Evolutionary conservation across 2,113 vertebrate species (phyloP).

Genomic region (Ciconia stormi): DNA sequence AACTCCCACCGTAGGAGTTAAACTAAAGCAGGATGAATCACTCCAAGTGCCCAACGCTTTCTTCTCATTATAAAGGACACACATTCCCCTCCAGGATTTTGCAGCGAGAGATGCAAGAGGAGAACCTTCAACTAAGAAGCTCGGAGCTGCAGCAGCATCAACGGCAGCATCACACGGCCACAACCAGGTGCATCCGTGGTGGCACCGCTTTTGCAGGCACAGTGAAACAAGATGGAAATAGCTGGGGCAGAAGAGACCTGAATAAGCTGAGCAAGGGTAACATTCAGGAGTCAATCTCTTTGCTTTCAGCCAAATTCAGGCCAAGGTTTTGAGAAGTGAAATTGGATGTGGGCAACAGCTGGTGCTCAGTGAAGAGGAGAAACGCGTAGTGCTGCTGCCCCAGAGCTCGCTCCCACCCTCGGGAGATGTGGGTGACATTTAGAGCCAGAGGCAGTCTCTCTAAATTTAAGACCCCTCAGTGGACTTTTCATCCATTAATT

Average conservation of each 20-base stretch:
- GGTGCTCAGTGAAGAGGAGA: neutral
- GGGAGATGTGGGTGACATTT: neutral
- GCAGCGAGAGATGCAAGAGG: neutral
- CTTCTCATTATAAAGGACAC: neutral
- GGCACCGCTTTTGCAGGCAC: rapidly evolving
- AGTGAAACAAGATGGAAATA: neutral
- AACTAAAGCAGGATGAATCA: neutral
- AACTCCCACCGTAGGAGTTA: neutral
- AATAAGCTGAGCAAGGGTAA: neutral
- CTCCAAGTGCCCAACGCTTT: neutral
- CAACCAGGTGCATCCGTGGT: neutral
- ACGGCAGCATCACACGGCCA: rapidly evolving
- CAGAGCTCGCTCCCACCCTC: neutral
- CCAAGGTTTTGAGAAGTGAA: neutral
- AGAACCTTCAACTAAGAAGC: neutral
- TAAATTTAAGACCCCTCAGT: neutral
- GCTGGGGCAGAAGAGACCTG: neutral
- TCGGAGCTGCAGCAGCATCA: neutral
- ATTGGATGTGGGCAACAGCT: neutral
- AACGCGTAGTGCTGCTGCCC: neutral
- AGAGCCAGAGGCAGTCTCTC: neutral
- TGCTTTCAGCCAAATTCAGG: neutral
- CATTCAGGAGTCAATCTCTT: neutral
- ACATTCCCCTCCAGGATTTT: neutral
- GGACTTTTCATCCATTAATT: neutral